These are phyloP conservation scores for Epizoanthus stellaris DNA, from an alignment of 92 coral and sea anemone species.

Conservation along the genomic window DNA sequence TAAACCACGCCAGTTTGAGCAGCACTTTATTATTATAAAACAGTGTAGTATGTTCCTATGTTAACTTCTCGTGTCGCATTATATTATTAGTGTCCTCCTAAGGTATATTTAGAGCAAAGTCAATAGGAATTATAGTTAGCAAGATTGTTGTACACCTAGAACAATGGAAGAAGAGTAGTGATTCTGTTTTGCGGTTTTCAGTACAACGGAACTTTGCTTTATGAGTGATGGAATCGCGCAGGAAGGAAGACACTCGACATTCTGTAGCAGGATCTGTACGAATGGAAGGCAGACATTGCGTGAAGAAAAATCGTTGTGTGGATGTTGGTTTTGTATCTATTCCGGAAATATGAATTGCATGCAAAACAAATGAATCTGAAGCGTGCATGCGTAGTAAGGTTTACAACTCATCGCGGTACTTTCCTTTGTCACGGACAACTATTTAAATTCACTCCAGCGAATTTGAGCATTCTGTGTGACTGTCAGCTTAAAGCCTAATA, in stretches of 20 bases:
- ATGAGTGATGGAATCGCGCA: background rate
- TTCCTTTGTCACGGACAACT: slow-evolving; percentile 21
- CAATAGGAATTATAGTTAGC: too few species aligned
- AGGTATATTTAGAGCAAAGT: too few species aligned
- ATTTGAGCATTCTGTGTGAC: background rate
- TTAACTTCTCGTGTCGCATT: too few species aligned
- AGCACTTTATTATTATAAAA: too few species aligned
- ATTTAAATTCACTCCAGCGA: background rate
- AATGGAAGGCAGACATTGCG: background rate
- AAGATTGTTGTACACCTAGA: too few species aligned
- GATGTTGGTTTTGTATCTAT: slow-evolving; percentile 1
- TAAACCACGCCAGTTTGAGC: too few species aligned
- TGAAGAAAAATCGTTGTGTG: background rate
- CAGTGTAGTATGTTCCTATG: too few species aligned
- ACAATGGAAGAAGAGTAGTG: too few species aligned
- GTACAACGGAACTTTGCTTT: background rate
- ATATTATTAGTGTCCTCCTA: too few species aligned
- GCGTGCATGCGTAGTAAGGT: slow-evolving; percentile 1
- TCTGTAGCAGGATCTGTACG: background rate
- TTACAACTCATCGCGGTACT: background rate
- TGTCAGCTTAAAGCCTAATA: slow-evolving; percentile 18
- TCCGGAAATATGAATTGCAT: slow-evolving; percentile 49
- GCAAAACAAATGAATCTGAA: slow-evolving; percentile 35
- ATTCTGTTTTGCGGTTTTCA: background rate
- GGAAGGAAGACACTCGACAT: slow-evolving; percentile 1